phyloP scores from a whole-genome alignment of 2,113 vertebrate genomes.

The Laterallus jamaicensis region DNA sequence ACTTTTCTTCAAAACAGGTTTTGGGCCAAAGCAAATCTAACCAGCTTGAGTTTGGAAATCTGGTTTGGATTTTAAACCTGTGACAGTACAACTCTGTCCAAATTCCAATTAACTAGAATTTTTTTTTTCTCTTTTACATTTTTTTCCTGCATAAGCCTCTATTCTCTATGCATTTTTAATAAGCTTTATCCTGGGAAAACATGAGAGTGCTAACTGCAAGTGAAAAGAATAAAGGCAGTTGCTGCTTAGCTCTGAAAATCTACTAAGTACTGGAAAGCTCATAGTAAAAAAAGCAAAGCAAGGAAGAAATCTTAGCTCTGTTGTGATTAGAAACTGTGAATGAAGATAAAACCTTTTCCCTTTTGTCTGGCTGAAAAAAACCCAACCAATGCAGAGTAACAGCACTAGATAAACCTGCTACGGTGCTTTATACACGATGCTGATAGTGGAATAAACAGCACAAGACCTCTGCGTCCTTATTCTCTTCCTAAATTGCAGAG shows the following conservation, averaged over 20 bases:
- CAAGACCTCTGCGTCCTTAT: fast-evolving
- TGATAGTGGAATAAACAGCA: fast-evolving
- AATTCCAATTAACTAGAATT: constrained; percentile 30
- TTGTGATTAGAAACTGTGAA: constrained; percentile 10
- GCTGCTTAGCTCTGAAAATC: constrained; percentile 20
- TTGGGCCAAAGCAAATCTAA: constrained; percentile 31
- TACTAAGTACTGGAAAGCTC: constrained; percentile 12
- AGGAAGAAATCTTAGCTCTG: not conserved
- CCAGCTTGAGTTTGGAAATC: constrained; percentile 19
- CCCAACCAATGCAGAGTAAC: not conserved
- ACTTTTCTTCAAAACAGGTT: not conserved
- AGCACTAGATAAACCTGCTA: not conserved
- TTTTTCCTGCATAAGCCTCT: constrained; percentile 24
- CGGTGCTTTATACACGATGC: fast-evolving
- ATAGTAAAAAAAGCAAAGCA: not conserved
- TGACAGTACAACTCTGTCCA: not conserved
- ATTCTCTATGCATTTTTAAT: constrained; percentile 63
- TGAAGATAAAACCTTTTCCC: constrained; percentile 26
- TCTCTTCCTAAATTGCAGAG: not conserved
- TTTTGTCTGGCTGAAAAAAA: not conserved
- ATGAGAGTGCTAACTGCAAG: not conserved
- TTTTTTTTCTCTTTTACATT: not conserved
- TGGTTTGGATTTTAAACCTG: constrained; percentile 23
- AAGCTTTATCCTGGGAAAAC: constrained; percentile 64
- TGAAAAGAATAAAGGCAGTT: constrained; percentile 28